Percentiles rank a stretch among this genome's conserved stretches.
Conservation (phyloP, 2,888 invertebrate species). For the Nomada fabriciana region DNA sequence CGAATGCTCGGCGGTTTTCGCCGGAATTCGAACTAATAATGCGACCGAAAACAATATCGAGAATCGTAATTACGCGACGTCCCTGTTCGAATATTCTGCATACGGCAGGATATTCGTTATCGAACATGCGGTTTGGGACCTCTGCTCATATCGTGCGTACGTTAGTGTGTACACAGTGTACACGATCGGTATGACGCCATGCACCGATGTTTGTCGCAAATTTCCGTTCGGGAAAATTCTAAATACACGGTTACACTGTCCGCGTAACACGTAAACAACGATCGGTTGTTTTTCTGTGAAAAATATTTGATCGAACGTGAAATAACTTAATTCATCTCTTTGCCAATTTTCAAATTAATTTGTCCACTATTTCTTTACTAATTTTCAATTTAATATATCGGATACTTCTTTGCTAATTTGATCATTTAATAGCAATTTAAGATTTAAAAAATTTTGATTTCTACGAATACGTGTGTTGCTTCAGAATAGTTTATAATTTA, state of each 20-base stretch:
- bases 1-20: slow-evolving; percentile 39
- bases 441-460: too few species aligned
- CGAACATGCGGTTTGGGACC: slow-evolving; percentile 60
- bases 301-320: too few species aligned
- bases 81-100: slow-evolving; percentile 29
- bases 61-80: slow-evolving; percentile 62
- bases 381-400: too few species aligned
- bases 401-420: too few species aligned
- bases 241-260: too few species aligned
- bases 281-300: not conserved
- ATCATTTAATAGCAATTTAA: too few species aligned
- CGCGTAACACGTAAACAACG: not conserved
- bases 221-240: slow-evolving; percentile 6
- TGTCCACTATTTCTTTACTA: too few species aligned
- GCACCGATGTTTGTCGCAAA: not conserved
- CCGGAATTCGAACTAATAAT: slow-evolving; percentile 67
- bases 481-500: too few species aligned
- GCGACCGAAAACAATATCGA: slow-evolving; percentile 69
- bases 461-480: too few species aligned
- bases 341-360: too few species aligned
- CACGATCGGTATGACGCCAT: slow-evolving; percentile 6
- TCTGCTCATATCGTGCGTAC: slow-evolving; percentile 10
- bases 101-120: slow-evolving; percentile 62
- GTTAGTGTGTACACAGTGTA: not conserved
- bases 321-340: too few species aligned